Conservation (phyloP, 2,888 invertebrate genomes). For the Sepiola atlantica region DNA sequence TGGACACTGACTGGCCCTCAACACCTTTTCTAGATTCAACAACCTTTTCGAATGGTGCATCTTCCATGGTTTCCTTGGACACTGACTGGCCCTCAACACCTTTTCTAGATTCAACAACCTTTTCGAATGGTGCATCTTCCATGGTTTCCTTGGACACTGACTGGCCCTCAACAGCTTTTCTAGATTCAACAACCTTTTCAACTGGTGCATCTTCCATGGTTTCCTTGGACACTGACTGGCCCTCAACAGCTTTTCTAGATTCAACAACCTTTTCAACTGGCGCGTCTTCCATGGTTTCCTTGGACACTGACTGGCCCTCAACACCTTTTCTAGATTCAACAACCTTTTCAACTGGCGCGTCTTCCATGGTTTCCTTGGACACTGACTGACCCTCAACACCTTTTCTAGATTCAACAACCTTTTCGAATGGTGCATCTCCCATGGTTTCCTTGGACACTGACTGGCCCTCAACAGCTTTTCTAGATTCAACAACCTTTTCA, state of each 20-base stretch:
- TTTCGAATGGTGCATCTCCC: background rate
- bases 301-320: background rate
- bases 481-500: background rate
- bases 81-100: background rate
- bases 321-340: background rate
- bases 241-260: background rate
- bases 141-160: background rate
- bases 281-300: background rate
- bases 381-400: background rate
- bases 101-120: background rate
- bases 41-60: background rate
- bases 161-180: background rate
- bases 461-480: slow-evolving; percentile 14
- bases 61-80: background rate
- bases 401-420: background rate
- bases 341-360: background rate
- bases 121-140: background rate
- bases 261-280: background rate
- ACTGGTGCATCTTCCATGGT: background rate
- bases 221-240: background rate
- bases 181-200: background rate
- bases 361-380: background rate
- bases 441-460: background rate
- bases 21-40: background rate
- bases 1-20: background rate